Base-by-base conservation (phyloP, 2,797 vertebrate species). In the Hephaestus fuliginosus region DNA sequence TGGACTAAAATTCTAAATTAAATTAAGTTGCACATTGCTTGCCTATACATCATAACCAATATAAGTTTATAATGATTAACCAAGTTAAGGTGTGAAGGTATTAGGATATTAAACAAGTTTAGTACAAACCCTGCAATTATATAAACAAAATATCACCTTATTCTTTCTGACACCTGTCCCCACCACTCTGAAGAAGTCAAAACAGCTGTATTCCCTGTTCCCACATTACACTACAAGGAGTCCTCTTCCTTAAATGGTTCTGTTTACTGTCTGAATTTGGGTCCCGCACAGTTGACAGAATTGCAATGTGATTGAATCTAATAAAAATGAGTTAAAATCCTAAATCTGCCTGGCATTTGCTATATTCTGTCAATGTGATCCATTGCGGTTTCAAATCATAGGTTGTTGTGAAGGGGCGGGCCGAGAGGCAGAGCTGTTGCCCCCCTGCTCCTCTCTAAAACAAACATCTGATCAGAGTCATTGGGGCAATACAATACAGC, bases 401-500 rank as follows among this genome's bases (percentile, higher is more conserved):
- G 20, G 48, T 20, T 66, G 25, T 70, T 74, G 17, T 46, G 39
- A 33, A 70, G 10, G n/a, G 3, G 15, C 10, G 43, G 53, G 36
- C 12, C 11, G 14, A 51, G 17, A 56, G 58, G 46, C 41, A 52
- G 20, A 67, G 9, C 41, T 46, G 13, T 52, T 44, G 18, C 52
- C 60, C 41, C 25, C 15, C 22, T 28, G 36, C 13, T 43, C 57
- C 11, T 22, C 61, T 52, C 8, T 55, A 5, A 28, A 74, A 58
- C 14, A 57, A 33, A 46, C 46, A 10, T 44, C 10, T 63, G n/a
- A 80, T 70, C 12, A 46, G 67, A 79, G 10, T 51, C 44, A 66
- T 20, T 57, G 15, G 57, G 55, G 33, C 67, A 69, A n/a, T 79
- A 39, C 61, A 70, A 46, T 76, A 53, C 44, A 49, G 22, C 48